Evolutionary conservation across 2,797 vertebrate species (phyloP).

Genomic region (Rallus crepitans): DNA sequence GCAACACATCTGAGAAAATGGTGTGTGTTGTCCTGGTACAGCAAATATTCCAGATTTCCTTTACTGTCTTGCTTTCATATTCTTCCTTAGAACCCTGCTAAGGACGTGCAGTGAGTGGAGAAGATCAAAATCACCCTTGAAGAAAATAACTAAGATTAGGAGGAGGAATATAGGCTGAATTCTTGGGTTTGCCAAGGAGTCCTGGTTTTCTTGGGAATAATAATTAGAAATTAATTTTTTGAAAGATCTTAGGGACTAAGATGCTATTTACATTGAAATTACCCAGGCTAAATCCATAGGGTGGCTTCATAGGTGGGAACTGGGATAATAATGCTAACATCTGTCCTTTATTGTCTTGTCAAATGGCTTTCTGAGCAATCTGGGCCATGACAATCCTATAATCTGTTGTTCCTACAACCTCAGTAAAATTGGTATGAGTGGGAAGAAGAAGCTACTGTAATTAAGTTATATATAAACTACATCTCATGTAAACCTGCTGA

Average conservation of each 20-base stretch:
- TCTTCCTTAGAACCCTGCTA: neutral
- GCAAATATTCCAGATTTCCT: neutral
- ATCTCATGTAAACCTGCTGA: neutral
- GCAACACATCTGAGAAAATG: neutral
- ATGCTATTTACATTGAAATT: neutral
- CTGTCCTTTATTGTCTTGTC: neutral
- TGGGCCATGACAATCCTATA: neutral
- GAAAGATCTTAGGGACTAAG: neutral
- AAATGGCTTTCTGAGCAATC: neutral
- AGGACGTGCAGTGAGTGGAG: neutral
- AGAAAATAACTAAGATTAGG: neutral
- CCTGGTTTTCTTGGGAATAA: neutral
- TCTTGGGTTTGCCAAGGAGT: neutral
- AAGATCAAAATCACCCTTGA: neutral
- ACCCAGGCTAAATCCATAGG: neutral
- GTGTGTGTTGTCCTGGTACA: neutral
- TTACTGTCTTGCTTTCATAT: neutral
- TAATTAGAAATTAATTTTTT: neutral
- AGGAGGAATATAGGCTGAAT: neutral
- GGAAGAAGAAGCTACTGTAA: slow-evolving; percentile 54
- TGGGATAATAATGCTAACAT: neutral
- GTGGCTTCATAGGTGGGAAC: neutral
- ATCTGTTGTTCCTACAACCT: slow-evolving; percentile 12
- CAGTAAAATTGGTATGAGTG: slow-evolving; percentile 2
- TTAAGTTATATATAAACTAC: slow-evolving; percentile 10